Evolutionary conservation across 92 coral and sea anemone genomes (phyloP).

Genomic region (Epizoanthus rinbou): DNA sequence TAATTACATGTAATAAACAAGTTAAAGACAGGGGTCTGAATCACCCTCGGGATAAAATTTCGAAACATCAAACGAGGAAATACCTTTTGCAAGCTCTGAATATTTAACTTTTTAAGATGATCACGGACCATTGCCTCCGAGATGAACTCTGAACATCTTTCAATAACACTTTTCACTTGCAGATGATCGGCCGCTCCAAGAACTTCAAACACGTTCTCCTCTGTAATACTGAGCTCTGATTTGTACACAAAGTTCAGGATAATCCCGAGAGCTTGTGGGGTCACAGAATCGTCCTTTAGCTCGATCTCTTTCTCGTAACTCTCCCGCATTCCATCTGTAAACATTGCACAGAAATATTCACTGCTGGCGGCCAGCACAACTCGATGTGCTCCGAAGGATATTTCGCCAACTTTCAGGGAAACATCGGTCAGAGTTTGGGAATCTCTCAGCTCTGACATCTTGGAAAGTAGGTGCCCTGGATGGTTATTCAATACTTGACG

Average conservation of each 20-base stretch:
- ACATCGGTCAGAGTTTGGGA: conserved; percentile 49
- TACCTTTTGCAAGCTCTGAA: conserved; percentile 18
- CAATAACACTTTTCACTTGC: conserved; percentile 40
- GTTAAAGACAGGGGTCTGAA: no score
- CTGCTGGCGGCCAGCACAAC: conserved; percentile 69
- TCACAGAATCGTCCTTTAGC: conserved; percentile 37
- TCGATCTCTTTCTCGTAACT: conserved; percentile 52
- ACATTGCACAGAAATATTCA: conserved; percentile 73
- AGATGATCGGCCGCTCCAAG: conserved; percentile 56
- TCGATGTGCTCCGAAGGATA: conserved; percentile 54
- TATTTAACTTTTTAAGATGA: neutral
- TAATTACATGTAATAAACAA: no score
- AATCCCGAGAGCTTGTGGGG: conserved; percentile 35
- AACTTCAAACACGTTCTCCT: conserved; percentile 44
- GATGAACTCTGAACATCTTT: conserved; percentile 40
- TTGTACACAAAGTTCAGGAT: conserved; percentile 48
- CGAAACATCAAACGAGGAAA: neutral
- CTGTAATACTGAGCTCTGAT: conserved; percentile 45
- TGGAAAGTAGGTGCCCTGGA: neutral
- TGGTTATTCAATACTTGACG: neutral
- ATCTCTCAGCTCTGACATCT: conserved; percentile 45
- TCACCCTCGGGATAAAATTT: no score
- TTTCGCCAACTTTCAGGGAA: conserved; percentile 37
- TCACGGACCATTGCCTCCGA: neutral
- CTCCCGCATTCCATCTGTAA: conserved; percentile 67